These are phyloP conservation scores for Lepus europaeus DNA, from an alignment of 2,113 vertebrate genomes.

Conservation along the genomic window DNA sequence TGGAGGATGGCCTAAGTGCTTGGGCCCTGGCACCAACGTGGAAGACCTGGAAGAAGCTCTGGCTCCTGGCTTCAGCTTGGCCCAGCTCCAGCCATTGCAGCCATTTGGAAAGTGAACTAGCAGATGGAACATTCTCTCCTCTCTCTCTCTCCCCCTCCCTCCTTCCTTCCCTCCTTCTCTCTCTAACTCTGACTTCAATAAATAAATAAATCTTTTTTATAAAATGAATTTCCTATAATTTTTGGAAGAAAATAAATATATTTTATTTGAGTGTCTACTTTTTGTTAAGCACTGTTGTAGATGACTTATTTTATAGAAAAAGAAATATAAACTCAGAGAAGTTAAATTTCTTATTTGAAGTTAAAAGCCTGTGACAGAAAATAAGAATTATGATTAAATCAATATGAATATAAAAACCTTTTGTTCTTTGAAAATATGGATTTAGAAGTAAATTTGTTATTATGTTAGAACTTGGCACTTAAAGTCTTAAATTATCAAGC, in stretches of 20 bases:
- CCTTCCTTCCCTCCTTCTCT: background rate
- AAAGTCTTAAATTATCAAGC: background rate
- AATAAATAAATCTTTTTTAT: no score
- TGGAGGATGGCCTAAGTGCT: no score
- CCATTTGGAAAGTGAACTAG: no score
- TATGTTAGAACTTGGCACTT: background rate
- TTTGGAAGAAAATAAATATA: background rate
- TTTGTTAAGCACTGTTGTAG: conserved; percentile 11
- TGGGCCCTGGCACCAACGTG: no score
- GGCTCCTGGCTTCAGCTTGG: no score
- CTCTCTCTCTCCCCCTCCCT: background rate
- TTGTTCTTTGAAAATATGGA: background rate
- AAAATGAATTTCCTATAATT: background rate
- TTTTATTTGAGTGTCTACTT: background rate
- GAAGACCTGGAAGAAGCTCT: no score
- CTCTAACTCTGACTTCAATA: no score
- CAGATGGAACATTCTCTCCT: background rate
- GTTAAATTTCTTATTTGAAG: background rate
- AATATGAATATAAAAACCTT: background rate
- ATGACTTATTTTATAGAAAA: background rate
- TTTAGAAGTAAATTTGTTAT: background rate
- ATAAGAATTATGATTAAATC: conserved; percentile 15
- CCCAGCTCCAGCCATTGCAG: no score
- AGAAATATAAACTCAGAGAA: background rate
- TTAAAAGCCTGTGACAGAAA: conserved; percentile 1